A percentile compares a stretch with the other conserved stretches of the same genome.
Conservation (phyloP, 2,113 vertebrate species). For the Irena cyanogastra region DNA sequence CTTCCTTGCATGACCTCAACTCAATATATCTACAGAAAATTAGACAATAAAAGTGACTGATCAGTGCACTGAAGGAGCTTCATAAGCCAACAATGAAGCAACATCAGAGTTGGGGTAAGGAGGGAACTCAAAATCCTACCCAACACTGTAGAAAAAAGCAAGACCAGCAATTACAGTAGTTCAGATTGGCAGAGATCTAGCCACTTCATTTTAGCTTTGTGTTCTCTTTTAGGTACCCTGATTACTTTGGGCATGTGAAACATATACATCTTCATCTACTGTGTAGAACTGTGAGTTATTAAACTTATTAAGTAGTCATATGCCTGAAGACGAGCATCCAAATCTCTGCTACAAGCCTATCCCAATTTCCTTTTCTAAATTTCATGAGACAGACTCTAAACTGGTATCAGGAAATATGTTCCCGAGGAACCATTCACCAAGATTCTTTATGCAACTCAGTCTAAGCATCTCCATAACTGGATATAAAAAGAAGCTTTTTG, state of each 20-base stretch:
- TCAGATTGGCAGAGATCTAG: not conserved
- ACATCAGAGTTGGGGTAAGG: not conserved
- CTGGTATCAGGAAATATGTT: not conserved
- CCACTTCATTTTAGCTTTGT: not conserved
- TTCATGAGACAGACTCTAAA: not conserved
- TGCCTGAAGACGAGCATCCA: not conserved
- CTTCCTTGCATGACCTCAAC: not conserved
- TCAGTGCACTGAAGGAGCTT: not conserved
- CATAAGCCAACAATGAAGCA: not conserved
- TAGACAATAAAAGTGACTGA: not conserved
- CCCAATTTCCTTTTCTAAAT: not conserved
- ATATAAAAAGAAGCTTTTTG: not conserved
- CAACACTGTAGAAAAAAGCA: not conserved
- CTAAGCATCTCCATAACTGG: not conserved
- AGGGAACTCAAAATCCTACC: not conserved
- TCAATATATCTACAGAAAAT: not conserved
- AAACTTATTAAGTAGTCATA: accelerated
- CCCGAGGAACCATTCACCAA: not conserved
- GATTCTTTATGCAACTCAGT: not conserved
- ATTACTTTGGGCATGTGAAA: not conserved
- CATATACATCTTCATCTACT: not conserved
- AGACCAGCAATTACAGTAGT: not conserved
- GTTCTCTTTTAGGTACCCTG: not conserved
- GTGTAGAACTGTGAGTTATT: not conserved
- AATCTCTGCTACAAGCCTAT: not conserved